phyloP scores from a whole-genome alignment of 2,797 vertebrate genomes.

The Apogon hyalosoma region DNA sequence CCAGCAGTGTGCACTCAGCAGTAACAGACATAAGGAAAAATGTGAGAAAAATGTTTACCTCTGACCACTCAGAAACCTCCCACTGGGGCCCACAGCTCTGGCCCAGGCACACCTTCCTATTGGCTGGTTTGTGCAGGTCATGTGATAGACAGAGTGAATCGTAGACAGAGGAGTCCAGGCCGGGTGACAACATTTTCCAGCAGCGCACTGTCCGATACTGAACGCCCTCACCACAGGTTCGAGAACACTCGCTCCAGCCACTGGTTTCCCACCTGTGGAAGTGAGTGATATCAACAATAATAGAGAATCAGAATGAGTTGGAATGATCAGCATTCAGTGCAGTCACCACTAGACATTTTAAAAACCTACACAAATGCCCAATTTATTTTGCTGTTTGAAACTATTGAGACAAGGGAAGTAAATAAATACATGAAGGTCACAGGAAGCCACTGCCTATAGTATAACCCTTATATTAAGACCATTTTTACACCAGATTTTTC shows the following conservation, averaged over 20 bases:
- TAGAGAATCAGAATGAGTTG: no score
- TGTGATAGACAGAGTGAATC: slow-evolving; percentile 87
- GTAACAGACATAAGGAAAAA: no score
- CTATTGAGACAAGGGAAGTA: no score
- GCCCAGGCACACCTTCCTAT: slow-evolving; percentile 88
- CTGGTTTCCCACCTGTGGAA: slow-evolving; percentile 91
- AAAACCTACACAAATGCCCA: no score
- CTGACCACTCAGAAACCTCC: slow-evolving; percentile 89
- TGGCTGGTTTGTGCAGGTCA: slow-evolving; percentile 88
- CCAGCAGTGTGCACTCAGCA: not conserved
- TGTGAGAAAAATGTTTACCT: slow-evolving; percentile 76
- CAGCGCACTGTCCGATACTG: slow-evolving; percentile 91
- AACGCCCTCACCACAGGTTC: slow-evolving; percentile 88
- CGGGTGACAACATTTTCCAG: slow-evolving; percentile 93
- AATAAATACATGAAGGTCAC: no score
- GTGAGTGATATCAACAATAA: no score
- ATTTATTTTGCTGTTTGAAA: no score
- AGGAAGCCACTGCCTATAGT: no score
- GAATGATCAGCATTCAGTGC: no score
- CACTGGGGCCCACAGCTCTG: slow-evolving; percentile 92
- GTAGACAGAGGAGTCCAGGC: slow-evolving; percentile 92
- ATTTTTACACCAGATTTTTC: no score
- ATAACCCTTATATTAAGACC: no score
- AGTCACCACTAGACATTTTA: no score
- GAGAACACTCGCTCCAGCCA: slow-evolving; percentile 90